Evolutionary conservation across 2,797 vertebrate genomes (phyloP).

Genomic region (Apogon talboti): DNA sequence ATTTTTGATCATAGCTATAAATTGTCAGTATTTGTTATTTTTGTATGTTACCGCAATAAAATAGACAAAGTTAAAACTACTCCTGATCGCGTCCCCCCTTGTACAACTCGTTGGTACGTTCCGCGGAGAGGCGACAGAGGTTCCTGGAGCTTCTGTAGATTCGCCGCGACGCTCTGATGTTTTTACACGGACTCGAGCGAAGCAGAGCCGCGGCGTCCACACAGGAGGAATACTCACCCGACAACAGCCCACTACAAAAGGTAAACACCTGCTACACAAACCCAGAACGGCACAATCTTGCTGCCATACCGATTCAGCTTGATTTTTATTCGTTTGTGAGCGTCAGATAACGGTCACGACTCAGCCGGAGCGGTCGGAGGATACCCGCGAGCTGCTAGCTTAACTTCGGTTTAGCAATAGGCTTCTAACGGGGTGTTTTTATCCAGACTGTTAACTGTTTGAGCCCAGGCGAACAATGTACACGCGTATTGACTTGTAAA

Average conservation of each 20-base stretch:
- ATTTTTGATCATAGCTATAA: accelerated
- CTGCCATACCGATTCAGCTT: accelerated
- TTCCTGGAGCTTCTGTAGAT: slow-evolving; percentile 47
- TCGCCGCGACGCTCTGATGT: slow-evolving; percentile 62
- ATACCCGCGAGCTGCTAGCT: slow-evolving; percentile 61
- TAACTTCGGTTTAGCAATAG: slow-evolving; percentile 67
- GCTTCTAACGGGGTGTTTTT: slow-evolving; percentile 30
- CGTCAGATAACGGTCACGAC: slow-evolving; percentile 73
- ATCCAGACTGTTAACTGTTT: neutral
- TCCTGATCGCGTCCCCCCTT: accelerated
- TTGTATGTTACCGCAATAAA: accelerated
- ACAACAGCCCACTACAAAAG: neutral
- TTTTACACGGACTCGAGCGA: slow-evolving; percentile 1
- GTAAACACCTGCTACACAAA: slow-evolving; percentile 29
- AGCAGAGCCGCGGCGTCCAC: slow-evolving; percentile 18
- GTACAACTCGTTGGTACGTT: slow-evolving; percentile 54
- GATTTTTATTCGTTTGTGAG: neutral
- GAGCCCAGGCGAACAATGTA: neutral
- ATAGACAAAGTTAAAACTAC: accelerated
- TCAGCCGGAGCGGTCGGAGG: slow-evolving; percentile 25
- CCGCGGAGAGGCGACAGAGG: slow-evolving; percentile 36
- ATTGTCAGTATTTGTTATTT: accelerated
- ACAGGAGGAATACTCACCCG: neutral
- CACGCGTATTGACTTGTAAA: neutral
- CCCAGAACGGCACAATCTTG: accelerated